These are phyloP conservation scores for Colletes gigas DNA, from an alignment of 1,140 invertebrate species.

Conservation along the genomic window DNA sequence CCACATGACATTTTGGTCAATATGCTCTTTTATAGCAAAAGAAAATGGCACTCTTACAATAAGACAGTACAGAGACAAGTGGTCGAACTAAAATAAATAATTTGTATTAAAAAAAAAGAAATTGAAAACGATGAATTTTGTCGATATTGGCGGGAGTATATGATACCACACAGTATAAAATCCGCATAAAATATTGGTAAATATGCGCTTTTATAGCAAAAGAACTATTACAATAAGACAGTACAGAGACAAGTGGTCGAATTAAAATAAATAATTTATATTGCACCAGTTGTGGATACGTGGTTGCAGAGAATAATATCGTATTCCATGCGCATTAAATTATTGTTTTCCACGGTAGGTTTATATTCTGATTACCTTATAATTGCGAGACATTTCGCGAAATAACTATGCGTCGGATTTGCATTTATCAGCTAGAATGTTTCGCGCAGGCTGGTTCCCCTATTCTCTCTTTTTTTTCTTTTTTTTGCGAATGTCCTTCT, in stretches of 20 bases:
- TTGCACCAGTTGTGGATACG: slow-evolving; percentile 2
- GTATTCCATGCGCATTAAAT: slow-evolving; percentile 52
- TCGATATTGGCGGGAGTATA: no score
- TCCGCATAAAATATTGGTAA: neutral
- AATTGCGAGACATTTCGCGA: slow-evolving; percentile 49
- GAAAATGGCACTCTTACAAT: neutral
- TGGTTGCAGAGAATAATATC: slow-evolving; percentile 18
- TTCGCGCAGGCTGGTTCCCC: neutral
- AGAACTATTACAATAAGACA: neutral
- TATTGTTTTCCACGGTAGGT: slow-evolving; percentile 57
- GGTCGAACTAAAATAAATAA: slow-evolving; percentile 54
- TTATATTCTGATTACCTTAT: slow-evolving; percentile 56
- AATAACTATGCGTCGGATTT: slow-evolving; percentile 36
- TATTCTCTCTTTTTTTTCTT: neutral
- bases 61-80: neutral
- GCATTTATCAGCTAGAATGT: slow-evolving; percentile 40
- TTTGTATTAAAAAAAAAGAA: slow-evolving; percentile 43
- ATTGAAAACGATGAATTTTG: no score
- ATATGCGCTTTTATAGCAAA: neutral
- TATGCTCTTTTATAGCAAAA: neutral
- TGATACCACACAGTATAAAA: no score
- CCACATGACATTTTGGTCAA: neutral
- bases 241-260: neutral
- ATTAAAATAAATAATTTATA: slow-evolving; percentile 59
- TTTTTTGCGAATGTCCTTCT: neutral